phyloP scores from a whole-genome alignment of 2,113 vertebrate species.

The Ceyx cyanopectus region DNA sequence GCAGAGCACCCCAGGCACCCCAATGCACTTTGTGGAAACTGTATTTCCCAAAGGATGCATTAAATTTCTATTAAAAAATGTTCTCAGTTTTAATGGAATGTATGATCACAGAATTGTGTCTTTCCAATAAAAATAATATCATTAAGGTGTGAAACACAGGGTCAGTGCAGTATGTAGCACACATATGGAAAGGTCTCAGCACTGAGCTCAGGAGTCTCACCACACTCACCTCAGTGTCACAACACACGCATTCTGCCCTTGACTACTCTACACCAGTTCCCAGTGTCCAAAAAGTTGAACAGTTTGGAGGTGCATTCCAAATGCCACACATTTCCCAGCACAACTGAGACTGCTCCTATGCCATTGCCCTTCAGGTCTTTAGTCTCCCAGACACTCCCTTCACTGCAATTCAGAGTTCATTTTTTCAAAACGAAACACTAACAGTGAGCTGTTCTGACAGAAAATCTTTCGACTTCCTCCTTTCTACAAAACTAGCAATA shows the following conservation, averaged over 20 bases:
- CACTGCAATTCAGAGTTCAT: background rate
- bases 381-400: background rate
- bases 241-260: background rate
- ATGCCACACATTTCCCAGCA: background rate
- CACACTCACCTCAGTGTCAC: background rate
- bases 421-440: background rate
- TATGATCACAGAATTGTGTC: background rate
- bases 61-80: background rate
- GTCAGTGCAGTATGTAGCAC: background rate
- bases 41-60: background rate
- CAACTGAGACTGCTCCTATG: background rate
- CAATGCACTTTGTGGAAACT: background rate
- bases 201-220: background rate
- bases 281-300: background rate
- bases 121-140: background rate
- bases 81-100: background rate
- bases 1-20: background rate
- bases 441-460: constrained; percentile 11
- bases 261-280: background rate
- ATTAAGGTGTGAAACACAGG: background rate
- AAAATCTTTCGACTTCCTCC: constrained; percentile 27
- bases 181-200: background rate
- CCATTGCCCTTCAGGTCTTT: background rate
- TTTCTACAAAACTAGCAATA: constrained; percentile 38
- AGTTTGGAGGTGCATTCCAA: background rate